These are phyloP conservation scores for Drosophila meridiana DNA, from an alignment of 2,888 invertebrate genomes.

Conservation along the genomic window DNA sequence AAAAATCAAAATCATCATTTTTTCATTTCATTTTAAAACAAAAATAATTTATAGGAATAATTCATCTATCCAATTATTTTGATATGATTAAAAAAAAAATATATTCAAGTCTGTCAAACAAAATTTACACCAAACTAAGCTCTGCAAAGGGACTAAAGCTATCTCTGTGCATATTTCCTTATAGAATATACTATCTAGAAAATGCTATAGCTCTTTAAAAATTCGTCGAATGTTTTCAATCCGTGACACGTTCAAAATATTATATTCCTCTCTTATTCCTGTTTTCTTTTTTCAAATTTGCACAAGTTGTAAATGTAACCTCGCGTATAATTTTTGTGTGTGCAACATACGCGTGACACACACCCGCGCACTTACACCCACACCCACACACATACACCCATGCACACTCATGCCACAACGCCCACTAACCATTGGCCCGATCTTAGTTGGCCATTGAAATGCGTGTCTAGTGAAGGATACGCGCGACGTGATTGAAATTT, in stretches of 20 bases:
- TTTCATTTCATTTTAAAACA: no score
- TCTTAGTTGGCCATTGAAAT: conserved; percentile 67
- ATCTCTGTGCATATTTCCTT: background rate
- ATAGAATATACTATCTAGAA: background rate
- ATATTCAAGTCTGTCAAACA: no score
- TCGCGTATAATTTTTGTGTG: conserved; percentile 33
- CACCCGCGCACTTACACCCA: conserved; percentile 2
- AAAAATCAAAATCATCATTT: no score
- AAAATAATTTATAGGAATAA: no score
- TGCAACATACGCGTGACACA: conserved; percentile 27
- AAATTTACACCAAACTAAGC: no score
- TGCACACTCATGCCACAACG: background rate
- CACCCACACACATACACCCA: background rate
- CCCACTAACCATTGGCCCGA: conserved; percentile 11
- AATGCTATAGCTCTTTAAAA: background rate
- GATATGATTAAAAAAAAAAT: no score
- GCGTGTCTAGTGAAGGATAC: conserved; percentile 79
- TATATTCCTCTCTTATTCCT: background rate
- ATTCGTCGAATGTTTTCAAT: background rate
- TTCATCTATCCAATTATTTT: no score
- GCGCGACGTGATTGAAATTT: conserved; percentile 78
- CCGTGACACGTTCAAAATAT: conserved; percentile 29
- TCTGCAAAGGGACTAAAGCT: background rate
- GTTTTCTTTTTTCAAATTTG: conserved; percentile 10
- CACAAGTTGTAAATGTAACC: conserved; percentile 45